phyloP scores from a whole-genome alignment of 2,888 invertebrate genomes.

The Leptinotarsa juncta region DNA sequence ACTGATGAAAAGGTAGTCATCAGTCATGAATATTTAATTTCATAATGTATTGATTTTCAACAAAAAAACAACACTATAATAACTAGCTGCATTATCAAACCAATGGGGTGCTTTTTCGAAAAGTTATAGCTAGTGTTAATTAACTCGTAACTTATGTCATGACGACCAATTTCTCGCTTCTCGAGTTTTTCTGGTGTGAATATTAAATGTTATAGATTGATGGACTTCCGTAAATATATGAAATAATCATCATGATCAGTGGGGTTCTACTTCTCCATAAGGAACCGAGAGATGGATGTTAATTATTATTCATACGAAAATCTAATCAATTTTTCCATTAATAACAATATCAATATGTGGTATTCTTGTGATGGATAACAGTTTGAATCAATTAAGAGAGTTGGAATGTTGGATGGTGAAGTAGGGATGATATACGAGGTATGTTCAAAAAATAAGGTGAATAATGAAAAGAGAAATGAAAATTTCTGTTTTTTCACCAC shows the following conservation, averaged over 20 bases:
- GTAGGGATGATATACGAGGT: too few species aligned
- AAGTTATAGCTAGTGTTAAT: conserved; percentile 22
- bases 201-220: conserved; percentile 22
- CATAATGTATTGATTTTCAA: background rate
- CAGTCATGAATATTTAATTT: too few species aligned
- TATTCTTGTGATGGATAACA: background rate
- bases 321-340: conserved; percentile 15
- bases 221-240: conserved; percentile 19
- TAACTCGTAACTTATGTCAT: conserved; percentile 20
- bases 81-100: conserved; percentile 24
- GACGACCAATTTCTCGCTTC: background rate
- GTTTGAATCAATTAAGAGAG: background rate
- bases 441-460: too few species aligned
- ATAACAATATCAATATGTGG: conserved; percentile 15
- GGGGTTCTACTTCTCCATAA: background rate
- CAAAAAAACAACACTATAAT: conserved; percentile 18
- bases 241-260: conserved; percentile 22
- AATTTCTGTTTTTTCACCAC: too few species aligned
- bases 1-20: too few species aligned
- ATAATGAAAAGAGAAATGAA: too few species aligned
- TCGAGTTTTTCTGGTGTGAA: conserved; percentile 4
- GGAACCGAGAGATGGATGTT: conserved; percentile 2
- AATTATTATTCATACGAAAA: conserved; percentile 13
- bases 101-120: conserved; percentile 28
- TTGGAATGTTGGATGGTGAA: background rate